Base-by-base conservation (phyloP, 2,797 vertebrate genomes). In the Myotis vivesi region DNA sequence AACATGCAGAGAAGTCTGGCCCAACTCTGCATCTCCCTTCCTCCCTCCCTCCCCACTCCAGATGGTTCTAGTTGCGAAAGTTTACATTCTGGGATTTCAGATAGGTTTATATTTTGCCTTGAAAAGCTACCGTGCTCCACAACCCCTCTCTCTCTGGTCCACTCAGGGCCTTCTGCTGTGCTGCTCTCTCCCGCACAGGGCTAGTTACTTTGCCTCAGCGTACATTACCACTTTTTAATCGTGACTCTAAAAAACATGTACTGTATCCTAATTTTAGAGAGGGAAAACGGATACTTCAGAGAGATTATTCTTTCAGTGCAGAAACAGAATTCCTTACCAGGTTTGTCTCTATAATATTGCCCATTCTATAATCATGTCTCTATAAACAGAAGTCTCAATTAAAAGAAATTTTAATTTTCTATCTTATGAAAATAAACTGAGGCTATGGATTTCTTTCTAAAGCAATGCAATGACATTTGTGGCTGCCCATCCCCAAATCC, bases 1-100 rank as follows among this genome's bases (percentile, higher is more conserved):
- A 95, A 85, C 30, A 41, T 22, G 30, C 91, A 76, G 71, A 89
- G 71, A 62, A 86, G 84, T 88, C 87, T 96, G 92, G 69, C 86
- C 69, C 20, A 20, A 84, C 64, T 68, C 79, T 41, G 25, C 33
- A 7, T 79, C 5, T 38, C 38, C 38, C 36, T 62, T 79, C 38
- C 36, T 59, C 82, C 59, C 62, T n/a, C 62, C 62, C 20, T 66
- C 72, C 72, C 68, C 46, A 28, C 81, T 89, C 90, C 85, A 87
- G 93, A 89, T 87, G 89, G 87, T 46, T 85, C 92, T 62, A 25
- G 57, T 25, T 89, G 62, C 2, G 0, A 91, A 92, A 87, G 69
- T 88, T 92, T 76, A 41, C 83, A 72, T 88, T 62, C 94, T 79
- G 89, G 30, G 36, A 72, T 81, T 80, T 66, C 84, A 89, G 28